Evolutionary conservation across 2,888 invertebrate genomes (phyloP).

Genomic region (Isotomurus palustris): DNA sequence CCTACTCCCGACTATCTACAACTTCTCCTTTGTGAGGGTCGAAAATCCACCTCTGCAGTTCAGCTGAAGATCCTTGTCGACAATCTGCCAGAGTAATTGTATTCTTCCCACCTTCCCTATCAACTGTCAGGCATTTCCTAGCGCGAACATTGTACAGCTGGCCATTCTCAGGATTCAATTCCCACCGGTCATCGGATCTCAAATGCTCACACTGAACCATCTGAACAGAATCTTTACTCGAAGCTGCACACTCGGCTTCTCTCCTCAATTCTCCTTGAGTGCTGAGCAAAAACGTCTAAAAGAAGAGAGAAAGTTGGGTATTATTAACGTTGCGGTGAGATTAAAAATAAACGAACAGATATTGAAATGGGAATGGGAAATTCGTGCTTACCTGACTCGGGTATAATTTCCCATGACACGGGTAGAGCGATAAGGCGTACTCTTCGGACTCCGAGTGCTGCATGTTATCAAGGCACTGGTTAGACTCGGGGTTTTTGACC

Average conservation of each 20-base stretch:
- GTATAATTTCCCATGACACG: slow-evolving; percentile 63
- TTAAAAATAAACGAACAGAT: no score
- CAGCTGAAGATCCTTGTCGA: not conserved
- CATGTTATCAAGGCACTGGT: slow-evolving; percentile 73
- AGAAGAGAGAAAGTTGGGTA: slow-evolving; percentile 25
- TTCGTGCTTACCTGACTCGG: slow-evolving; percentile 62
- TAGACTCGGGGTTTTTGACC: slow-evolving; percentile 57
- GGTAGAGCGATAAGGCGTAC: slow-evolving; percentile 68
- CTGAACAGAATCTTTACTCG: slow-evolving; percentile 25
- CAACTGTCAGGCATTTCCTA: slow-evolving; percentile 34
- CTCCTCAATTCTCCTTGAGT: slow-evolving; percentile 66
- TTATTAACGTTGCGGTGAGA: not conserved
- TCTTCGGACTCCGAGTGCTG: slow-evolving; percentile 64
- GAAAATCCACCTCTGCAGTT: slow-evolving; percentile 39
- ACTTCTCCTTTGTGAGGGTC: slow-evolving; percentile 27
- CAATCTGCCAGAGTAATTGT: slow-evolving; percentile 21
- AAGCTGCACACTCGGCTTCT: slow-evolving; percentile 67
- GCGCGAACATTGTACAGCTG: slow-evolving; percentile 29
- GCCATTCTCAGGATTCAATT: slow-evolving; percentile 29
- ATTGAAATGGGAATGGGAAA: no score
- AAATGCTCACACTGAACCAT: slow-evolving; percentile 44
- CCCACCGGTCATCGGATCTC: slow-evolving; percentile 33
- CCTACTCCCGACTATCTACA: slow-evolving; percentile 14
- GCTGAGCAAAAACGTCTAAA: slow-evolving; percentile 66
- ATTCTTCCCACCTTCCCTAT: slow-evolving; percentile 26